Conservation (phyloP, 2,113 vertebrate genomes). For the Sebastes fasciatus region DNA sequence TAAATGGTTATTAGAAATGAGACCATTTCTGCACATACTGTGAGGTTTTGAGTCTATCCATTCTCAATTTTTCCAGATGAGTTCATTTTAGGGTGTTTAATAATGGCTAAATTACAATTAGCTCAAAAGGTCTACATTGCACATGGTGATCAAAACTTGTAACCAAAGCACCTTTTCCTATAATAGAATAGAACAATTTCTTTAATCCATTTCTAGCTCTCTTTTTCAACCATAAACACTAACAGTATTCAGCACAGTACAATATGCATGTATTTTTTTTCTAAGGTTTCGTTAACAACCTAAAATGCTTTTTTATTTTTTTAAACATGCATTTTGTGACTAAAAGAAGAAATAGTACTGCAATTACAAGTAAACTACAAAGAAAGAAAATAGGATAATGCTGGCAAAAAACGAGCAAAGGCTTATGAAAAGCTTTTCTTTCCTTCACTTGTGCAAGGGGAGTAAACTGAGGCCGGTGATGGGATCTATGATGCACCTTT, state of each 20-base stretch:
- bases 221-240: background rate
- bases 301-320: too few relatives aligned
- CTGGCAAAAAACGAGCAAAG: background rate
- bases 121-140: background rate
- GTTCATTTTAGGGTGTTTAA: background rate
- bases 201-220: background rate
- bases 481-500: conserved; percentile 67
- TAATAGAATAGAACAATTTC: background rate
- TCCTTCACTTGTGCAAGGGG: conserved; percentile 35
- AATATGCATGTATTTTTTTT: background rate
- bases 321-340: background rate
- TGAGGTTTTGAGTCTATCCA: background rate
- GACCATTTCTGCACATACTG: too few relatives aligned
- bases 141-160: background rate
- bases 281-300: background rate
- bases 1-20: background rate
- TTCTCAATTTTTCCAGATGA: background rate
- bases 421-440: background rate
- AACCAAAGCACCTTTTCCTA: background rate
- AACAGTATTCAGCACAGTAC: background rate
- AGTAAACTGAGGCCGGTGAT: conserved; percentile 67
- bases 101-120: background rate
- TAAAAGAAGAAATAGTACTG: background rate
- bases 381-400: background rate
- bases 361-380: background rate